These are phyloP conservation scores for Neotoxoptera formosana DNA, from an alignment of 1,140 invertebrate genomes.

Conservation along the genomic window DNA sequence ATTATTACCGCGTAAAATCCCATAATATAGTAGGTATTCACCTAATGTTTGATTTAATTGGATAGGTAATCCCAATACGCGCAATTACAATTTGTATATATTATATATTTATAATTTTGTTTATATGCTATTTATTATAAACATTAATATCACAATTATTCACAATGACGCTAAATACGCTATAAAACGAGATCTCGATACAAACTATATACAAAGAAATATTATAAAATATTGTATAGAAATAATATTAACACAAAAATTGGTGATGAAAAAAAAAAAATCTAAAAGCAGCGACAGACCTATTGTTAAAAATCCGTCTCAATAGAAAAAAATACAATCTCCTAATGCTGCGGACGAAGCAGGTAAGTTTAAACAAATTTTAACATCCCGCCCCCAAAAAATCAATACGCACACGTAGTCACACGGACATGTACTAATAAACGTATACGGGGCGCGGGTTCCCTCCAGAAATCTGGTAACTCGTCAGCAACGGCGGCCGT, in stretches of 20 bases:
- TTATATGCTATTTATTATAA: background rate
- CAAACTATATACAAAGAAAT: background rate
- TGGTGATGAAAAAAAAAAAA: no score
- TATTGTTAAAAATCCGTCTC: background rate
- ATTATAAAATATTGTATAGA: background rate
- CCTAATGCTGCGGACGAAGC: background rate
- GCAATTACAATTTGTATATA: background rate
- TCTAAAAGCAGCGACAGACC: background rate
- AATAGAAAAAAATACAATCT: background rate
- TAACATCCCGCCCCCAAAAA: constrained; percentile 27
- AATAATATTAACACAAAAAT: background rate
- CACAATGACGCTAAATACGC: no score
- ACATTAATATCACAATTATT: background rate
- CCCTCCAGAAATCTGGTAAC: constrained; percentile 27
- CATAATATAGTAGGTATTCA: background rate
- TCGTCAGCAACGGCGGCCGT: background rate
- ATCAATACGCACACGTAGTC: constrained; percentile 37
- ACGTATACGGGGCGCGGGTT: background rate
- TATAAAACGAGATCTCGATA: background rate
- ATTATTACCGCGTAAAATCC: background rate
- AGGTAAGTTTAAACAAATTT: constrained; percentile 32
- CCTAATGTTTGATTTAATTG: background rate
- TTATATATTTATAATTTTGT: background rate
- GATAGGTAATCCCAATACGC: background rate
- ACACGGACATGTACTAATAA: background rate